Base-by-base conservation (phyloP, 2,888 invertebrate genomes). In the Folsomia manolachei region DNA sequence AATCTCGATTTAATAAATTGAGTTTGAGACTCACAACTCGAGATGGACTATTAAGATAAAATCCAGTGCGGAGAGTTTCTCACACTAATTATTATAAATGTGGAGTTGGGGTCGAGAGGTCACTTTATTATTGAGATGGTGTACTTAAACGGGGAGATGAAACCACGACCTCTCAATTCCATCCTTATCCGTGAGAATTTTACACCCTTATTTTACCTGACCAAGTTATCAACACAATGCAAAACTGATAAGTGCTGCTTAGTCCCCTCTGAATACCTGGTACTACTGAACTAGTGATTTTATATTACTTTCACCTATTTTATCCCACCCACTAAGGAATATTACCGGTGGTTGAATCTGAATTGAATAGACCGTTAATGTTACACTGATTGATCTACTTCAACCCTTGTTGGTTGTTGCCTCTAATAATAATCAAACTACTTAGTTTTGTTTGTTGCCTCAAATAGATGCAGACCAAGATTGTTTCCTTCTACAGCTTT, bases 241-340 rank as follows among this genome's bases (percentile, higher is more conserved):
- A n/a, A n/a, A n/a, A n/a, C n/a, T n/a, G n/a, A n/a, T n/a, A n/a
- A n/a, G n/a, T n/a, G n/a, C n/a, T n/a, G n/a, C n/a, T n/a, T n/a
- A n/a, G n/a, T n/a, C n/a, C n/a, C n/a, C n/a, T n/a, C n/a, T n/a
- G n/a, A n/a, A n/a, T n/a, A n/a, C n/a, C n/a, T n/a, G n/a, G n/a
- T n/a, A n/a, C n/a, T n/a, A n/a, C n/a, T n/a, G n/a, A n/a, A 39
- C 39, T 39, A 7, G 7, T 60, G 23, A 19, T 60, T 19, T 60
- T 4, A 60, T 60, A 23, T 23, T 62, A 62, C 62, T 62, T 62
- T 62, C 62, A 62, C 62, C 24, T 60, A 1, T 23, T 62, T 62
- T 62, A 14, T 39, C 39, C 4, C 39, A 9, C 4, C 39, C 39
- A 39, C 39, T 14, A 39, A 39, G n/a, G n/a, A n/a, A n/a, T n/a